Percentiles rank a stretch among this genome's conserved stretches.
Evolutionary conservation across 2,113 vertebrate species (phyloP).

Genomic region (Trematocara unimaculatum): DNA sequence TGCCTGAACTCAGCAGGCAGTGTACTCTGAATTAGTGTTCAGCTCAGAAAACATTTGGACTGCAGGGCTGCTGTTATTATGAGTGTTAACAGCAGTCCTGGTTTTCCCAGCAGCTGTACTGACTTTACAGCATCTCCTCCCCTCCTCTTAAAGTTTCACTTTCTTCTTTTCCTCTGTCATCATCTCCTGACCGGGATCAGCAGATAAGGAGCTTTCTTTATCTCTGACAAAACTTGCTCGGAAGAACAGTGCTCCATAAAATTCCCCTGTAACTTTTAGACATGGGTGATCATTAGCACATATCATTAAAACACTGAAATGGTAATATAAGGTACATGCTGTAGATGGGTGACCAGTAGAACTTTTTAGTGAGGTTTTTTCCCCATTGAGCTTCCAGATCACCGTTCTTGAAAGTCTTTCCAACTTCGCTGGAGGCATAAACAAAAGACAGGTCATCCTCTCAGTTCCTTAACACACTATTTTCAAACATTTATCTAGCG

Average conservation of each 20-base stretch:
- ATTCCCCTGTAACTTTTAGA: neutral
- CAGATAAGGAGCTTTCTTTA: conserved; percentile 56
- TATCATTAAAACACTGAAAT: neutral
- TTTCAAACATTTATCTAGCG: neutral
- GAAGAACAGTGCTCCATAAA: conserved; percentile 31
- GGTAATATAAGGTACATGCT: neutral
- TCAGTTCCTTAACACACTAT: neutral
- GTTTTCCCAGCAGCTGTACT: conserved; percentile 6
- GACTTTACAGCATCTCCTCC: conserved; percentile 14
- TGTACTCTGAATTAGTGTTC: neutral
- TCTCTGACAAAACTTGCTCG: conserved; percentile 25
- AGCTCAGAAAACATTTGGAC: neutral
- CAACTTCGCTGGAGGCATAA: neutral
- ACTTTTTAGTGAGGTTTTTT: neutral
- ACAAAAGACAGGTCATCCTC: neutral
- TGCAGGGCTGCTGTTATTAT: neutral
- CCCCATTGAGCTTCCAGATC: neutral
- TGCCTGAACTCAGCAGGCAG: neutral
- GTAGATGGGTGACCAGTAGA: neutral
- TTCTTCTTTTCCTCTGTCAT: conserved; percentile 25
- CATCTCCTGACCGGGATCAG: conserved; percentile 14
- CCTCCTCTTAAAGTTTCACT: conserved; percentile 21
- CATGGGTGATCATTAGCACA: neutral
- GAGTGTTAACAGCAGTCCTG: neutral
- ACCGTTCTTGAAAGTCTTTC: neutral